Percentiles rank a stretch among this genome's conserved stretches.
These are phyloP conservation scores for Anolis sagrei DNA, from an alignment of 2,113 vertebrate genomes.

Conservation along the genomic window DNA sequence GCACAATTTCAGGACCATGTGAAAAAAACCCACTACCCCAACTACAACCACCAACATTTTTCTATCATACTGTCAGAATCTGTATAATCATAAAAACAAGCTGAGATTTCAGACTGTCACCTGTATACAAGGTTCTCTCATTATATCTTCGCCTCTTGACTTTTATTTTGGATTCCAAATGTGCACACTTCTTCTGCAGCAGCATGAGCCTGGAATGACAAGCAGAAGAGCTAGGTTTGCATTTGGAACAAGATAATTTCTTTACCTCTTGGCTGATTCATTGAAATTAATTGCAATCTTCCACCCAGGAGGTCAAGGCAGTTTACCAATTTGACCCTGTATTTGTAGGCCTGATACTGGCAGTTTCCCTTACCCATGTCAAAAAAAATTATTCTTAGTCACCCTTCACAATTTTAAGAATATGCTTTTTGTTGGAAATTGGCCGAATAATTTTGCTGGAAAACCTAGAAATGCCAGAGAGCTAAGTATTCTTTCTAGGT, in stretches of 20 bases:
- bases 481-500: too few relatives aligned
- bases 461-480: too few relatives aligned
- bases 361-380: too few relatives aligned
- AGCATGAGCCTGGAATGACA: conserved; percentile 63
- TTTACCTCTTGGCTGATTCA: neutral
- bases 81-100: neutral
- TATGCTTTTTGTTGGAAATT: too few relatives aligned
- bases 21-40: conserved; percentile 24
- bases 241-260: neutral
- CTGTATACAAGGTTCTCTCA: conserved; percentile 54
- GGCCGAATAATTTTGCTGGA: too few relatives aligned
- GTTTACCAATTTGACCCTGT: neutral
- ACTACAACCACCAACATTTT: neutral
- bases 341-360: too few relatives aligned
- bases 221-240: conserved; percentile 7
- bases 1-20: neutral
- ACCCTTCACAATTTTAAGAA: too few relatives aligned
- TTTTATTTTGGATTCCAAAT: conserved; percentile 53
- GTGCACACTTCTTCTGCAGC: conserved; percentile 49
- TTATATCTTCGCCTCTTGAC: conserved; percentile 46
- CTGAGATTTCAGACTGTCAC: conserved; percentile 57
- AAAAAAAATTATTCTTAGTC: too few relatives aligned
- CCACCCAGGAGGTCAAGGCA: neutral
- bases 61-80: neutral
- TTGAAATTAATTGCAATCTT: neutral